These are phyloP conservation scores for Tragelaphus imberbis DNA, from an alignment of 2,113 vertebrate genomes.

Conservation along the genomic window DNA sequence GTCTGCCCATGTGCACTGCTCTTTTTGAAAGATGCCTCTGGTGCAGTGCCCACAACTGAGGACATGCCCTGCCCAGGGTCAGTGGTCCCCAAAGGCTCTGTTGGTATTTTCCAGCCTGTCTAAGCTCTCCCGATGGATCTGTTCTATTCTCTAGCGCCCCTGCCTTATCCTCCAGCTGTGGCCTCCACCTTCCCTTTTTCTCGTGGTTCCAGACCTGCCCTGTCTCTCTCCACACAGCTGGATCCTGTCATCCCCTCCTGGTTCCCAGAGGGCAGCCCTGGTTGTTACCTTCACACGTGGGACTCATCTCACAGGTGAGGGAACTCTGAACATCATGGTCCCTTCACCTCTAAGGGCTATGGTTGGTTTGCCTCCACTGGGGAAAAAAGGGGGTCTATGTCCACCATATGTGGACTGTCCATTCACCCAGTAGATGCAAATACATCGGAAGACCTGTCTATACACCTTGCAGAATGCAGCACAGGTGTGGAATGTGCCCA, in stretches of 20 bases:
- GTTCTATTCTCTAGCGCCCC: fast-evolving
- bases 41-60: fast-evolving
- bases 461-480: neutral
- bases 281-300: neutral
- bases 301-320: neutral
- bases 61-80: fast-evolving
- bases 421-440: neutral
- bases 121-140: neutral
- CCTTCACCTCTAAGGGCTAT: too few relatives aligned
- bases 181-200: neutral
- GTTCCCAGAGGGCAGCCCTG: neutral
- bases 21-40: neutral
- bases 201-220: fast-evolving
- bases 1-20: fast-evolving
- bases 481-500: neutral
- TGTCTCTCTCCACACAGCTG: too few relatives aligned
- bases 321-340: fast-evolving
- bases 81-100: too few relatives aligned
- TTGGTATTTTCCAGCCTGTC: too few relatives aligned
- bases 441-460: neutral
- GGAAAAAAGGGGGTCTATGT: too few relatives aligned
- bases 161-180: fast-evolving
- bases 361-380: too few relatives aligned
- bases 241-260: neutral
- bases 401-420: fast-evolving